Evolutionary conservation across 1,140 invertebrate genomes (phyloP), one percentile per base, ranked within the genome.

Genomic region (Diuraphis noxia): DNA sequence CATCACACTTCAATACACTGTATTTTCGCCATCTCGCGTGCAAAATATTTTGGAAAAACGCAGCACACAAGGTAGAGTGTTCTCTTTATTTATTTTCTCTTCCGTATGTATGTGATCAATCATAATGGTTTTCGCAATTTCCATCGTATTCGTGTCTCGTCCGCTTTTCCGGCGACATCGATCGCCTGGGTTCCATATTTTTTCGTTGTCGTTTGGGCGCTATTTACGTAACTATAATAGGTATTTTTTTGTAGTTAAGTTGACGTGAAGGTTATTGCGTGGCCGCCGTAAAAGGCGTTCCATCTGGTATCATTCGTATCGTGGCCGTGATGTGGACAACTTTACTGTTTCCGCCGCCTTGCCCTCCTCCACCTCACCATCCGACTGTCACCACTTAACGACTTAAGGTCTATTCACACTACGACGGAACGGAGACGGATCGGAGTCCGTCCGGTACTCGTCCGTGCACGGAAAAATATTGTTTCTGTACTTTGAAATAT

Each of bases 261-360:
- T 43, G n/a, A 34, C 41, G 56, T 6, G 87, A 88, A 88, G 87
- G 87, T 88, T 88, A 77, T 88, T 77, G 87, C 40, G 56, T 88
- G 87, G 87, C 56, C 82, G 40, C 40, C 56, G 56, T 88, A 88
- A 40, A 88, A 88, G 87, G 87, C 87, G 56, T 88, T 88, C 87
- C 85, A 87, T 87, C 46, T 87, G 85, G 79, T 81, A 72, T 81
- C 36, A 38, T 8, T 38, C 23, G 36, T 25, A 81, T 23, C 9
- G 21, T 38, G 79, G n/a, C n/a, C n/a, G n/a, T 72, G 34, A 25
- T 30, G 40, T 30, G 9, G 40, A 82, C n/a, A n/a, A n/a, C n/a
- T n/a, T n/a, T n/a, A n/a, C 40, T 9, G 30, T 84, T 82, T 40
- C 38, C 36, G 38, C 21, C 23, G 46, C 46, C 46, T 6, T 19